phyloP scores from a whole-genome alignment of 2,113 vertebrate species.

The Sceloporus tristichus region DNA sequence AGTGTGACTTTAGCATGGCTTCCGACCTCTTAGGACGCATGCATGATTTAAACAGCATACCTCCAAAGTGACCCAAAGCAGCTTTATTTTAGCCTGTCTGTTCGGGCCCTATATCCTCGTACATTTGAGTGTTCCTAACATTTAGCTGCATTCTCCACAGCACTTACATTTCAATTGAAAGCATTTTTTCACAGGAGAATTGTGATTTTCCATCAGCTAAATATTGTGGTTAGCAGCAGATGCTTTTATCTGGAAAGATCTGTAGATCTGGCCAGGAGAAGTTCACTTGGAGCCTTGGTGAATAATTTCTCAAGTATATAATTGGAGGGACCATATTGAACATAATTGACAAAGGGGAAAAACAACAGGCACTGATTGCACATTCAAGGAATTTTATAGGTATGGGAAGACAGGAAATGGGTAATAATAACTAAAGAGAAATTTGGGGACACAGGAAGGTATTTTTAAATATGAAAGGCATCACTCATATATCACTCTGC shows the following conservation, averaged over 20 bases:
- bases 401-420: neutral
- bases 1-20: no score
- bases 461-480: neutral
- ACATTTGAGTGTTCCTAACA: neutral
- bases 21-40: no score
- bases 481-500: neutral
- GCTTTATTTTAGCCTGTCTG: no score
- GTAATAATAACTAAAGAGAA: neutral
- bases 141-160: constrained; percentile 10
- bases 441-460: neutral
- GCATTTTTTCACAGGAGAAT: neutral
- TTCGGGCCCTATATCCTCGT: neutral
- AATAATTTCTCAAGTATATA: neutral
- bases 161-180: constrained; percentile 4
- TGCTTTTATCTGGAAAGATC: neutral
- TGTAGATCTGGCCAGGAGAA: neutral
- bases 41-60: no score
- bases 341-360: neutral
- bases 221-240: neutral
- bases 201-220: neutral
- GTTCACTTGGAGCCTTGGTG: neutral
- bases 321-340: neutral
- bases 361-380: neutral
- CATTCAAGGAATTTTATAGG: neutral
- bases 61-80: no score